Conservation (phyloP, 2,113 vertebrate genomes). For the Tragulus kanchil region DNA sequence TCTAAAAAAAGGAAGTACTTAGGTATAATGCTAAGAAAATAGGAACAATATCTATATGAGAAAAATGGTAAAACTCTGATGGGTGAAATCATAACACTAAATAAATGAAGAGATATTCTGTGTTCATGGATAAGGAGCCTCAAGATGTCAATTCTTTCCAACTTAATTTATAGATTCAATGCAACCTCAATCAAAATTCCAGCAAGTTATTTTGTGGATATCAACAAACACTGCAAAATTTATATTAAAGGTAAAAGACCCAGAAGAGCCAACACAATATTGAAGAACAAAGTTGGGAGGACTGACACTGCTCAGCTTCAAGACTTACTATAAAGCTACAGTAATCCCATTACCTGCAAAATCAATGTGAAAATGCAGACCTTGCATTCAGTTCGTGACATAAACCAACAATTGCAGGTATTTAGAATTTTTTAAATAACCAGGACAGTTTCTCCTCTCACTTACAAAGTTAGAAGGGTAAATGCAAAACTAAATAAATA, state of each 20-base stretch:
- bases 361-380: neutral
- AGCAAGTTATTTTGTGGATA: neutral
- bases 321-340: neutral
- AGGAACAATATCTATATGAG: neutral
- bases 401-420: neutral
- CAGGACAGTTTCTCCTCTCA: neutral
- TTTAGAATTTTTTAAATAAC: neutral
- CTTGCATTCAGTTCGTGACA: neutral
- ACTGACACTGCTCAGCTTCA: neutral
- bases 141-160: neutral
- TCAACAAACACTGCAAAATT: neutral
- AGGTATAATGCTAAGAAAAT: constrained; percentile 22
- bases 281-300: neutral
- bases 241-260: neutral
- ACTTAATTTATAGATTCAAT: neutral
- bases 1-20: neutral
- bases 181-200: neutral
- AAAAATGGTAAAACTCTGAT: neutral
- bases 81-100: neutral
- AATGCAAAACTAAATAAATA: constrained; percentile 3
- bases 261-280: neutral
- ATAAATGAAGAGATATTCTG: neutral
- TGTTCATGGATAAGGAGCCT: neutral
- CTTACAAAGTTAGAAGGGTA: neutral
- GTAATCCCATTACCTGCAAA: neutral